These are phyloP conservation scores for Stenolophus ochropezus DNA, from an alignment of 2,888 invertebrate genomes.

Conservation along the genomic window DNA sequence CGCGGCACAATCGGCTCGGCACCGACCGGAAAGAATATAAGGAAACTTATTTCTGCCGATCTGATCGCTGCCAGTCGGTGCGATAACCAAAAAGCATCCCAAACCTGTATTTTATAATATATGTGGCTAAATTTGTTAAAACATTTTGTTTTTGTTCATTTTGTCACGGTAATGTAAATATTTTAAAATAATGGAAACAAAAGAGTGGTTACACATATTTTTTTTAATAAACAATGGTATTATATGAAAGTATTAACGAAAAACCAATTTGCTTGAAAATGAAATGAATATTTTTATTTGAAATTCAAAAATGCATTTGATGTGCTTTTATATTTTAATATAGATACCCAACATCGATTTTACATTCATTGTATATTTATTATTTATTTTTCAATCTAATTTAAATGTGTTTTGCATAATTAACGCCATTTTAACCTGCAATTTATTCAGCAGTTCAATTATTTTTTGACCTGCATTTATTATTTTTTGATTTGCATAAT, in stretches of 20 bases:
- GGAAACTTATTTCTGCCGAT: too few relatives aligned
- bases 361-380: not conserved
- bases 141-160: not conserved
- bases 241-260: not conserved
- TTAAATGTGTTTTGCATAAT: not conserved
- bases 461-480: not conserved
- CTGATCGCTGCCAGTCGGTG: too few relatives aligned
- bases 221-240: not conserved
- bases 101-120: too few relatives aligned
- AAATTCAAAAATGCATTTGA: not conserved
- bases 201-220: not conserved
- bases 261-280: not conserved
- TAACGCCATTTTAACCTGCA: not conserved
- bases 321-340: not conserved
- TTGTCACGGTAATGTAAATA: not conserved
- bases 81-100: too few relatives aligned
- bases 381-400: not conserved
- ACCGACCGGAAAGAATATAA: too few relatives aligned
- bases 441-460: not conserved
- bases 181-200: not conserved
- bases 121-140: too few relatives aligned
- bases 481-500: not conserved
- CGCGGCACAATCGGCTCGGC: too few relatives aligned
- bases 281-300: not conserved
- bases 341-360: not conserved